Conservation (phyloP, 1,140 invertebrate species). For the Paramacrobiotus metropolitanus region DNA sequence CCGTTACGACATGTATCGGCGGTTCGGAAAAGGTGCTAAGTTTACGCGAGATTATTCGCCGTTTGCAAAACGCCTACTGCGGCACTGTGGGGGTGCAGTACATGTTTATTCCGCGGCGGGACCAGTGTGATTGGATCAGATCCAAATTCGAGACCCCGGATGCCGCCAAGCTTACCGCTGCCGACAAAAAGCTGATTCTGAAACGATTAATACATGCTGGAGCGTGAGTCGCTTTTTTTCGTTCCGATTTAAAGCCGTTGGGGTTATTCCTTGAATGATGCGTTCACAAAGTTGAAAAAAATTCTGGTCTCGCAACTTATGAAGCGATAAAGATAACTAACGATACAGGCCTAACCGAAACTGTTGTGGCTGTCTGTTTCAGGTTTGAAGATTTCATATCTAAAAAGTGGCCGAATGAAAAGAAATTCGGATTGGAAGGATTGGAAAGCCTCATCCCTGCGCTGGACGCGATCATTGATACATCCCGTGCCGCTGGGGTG, state of each 20-base stretch:
- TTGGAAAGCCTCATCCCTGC: background rate
- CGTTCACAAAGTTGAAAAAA: constrained; percentile 12
- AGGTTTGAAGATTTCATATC: constrained; percentile 2
- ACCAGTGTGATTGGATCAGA: background rate
- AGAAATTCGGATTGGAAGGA: constrained; percentile 5
- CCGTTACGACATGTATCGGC: background rate
- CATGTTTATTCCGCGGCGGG: constrained; percentile 2
- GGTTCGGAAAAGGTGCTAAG: background rate
- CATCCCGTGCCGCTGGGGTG: background rate
- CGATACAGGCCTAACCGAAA: background rate
- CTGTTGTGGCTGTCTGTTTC: constrained; percentile 6
- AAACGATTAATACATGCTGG: background rate
- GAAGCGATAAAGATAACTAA: constrained; percentile 7
- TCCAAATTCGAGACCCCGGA: background rate
- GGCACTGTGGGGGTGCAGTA: constrained; percentile 5
- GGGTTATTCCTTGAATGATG: constrained; percentile 13
- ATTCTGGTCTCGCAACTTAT: constrained; percentile 8
- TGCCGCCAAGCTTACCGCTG: background rate
- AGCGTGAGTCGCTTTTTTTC: constrained; percentile 13
- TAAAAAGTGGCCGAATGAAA: background rate
- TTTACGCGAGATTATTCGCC: constrained; percentile 5
- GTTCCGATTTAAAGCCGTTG: constrained; percentile 13
- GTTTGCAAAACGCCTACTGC: background rate
- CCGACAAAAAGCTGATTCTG: constrained; percentile 2
- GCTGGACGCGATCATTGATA: background rate